Conservation (phyloP, 1,140 invertebrate species). For the Steinernema feltiae region DNA sequence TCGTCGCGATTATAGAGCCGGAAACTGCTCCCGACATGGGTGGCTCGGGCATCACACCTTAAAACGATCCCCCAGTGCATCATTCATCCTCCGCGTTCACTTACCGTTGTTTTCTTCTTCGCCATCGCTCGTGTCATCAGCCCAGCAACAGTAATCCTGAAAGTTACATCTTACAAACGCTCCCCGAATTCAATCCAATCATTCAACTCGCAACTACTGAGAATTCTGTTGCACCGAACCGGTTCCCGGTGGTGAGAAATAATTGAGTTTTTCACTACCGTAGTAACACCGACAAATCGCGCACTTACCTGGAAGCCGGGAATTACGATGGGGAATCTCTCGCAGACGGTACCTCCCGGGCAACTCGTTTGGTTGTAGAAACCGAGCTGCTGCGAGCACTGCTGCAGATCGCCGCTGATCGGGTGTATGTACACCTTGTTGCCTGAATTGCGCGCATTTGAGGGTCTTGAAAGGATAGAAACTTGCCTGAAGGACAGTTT, state of each 20-base stretch:
- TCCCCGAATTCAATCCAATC: background rate
- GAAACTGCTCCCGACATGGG: conserved; percentile 12
- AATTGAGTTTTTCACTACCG: too few relatives aligned
- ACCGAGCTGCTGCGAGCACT: conserved; percentile 38
- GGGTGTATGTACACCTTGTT: conserved; percentile 40
- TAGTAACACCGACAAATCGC: too few relatives aligned
- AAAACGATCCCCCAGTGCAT: background rate
- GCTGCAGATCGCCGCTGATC: conserved; percentile 37
- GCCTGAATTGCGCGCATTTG: conserved; percentile 21
- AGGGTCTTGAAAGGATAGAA: background rate
- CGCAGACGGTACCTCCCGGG: conserved; percentile 41
- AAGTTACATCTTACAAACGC: background rate
- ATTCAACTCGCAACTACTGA: too few relatives aligned
- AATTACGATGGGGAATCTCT: conserved; percentile 38
- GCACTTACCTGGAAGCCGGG: conserved; percentile 36
- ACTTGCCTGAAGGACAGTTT: conserved; percentile 30
- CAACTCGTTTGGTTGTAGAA: conserved; percentile 39
- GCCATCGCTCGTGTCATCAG: conserved; percentile 25
- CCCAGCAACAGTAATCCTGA: conserved; percentile 42
- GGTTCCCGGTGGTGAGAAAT: background rate
- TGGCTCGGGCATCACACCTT: background rate
- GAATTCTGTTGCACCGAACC: too few relatives aligned
- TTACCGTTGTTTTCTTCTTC: conserved; percentile 13
- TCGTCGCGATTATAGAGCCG: conserved; percentile 15
- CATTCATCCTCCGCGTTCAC: background rate